These are phyloP conservation scores for Kryptolebias marmoratus DNA, from an alignment of 2,113 vertebrate genomes.

Conservation along the genomic window DNA sequence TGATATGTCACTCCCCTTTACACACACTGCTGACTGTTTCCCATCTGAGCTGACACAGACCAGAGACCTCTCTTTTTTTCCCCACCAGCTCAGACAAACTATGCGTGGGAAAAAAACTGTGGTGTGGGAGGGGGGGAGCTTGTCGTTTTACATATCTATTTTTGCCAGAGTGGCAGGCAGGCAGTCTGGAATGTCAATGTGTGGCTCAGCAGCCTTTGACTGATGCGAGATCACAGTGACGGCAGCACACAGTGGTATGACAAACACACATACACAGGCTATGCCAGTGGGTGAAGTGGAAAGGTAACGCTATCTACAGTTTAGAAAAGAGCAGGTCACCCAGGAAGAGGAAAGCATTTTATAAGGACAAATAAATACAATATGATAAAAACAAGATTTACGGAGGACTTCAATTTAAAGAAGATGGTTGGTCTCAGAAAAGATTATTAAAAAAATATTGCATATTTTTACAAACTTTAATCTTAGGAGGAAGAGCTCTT, in stretches of 20 bases:
- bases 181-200: constrained; percentile 76
- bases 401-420: neutral
- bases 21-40: constrained; percentile 51
- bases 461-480: constrained; percentile 9
- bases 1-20: constrained; percentile 43
- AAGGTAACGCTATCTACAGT: constrained; percentile 39
- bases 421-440: neutral
- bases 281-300: constrained; percentile 47
- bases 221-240: constrained; percentile 75
- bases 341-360: constrained; percentile 40
- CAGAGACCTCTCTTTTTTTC: constrained; percentile 50
- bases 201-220: constrained; percentile 69
- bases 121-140: constrained; percentile 44
- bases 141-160: constrained; percentile 81
- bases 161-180: constrained; percentile 70
- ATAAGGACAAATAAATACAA: constrained; percentile 19
- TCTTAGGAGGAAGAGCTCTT: neutral
- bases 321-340: constrained; percentile 65
- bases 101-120: constrained; percentile 66
- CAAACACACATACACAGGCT: constrained; percentile 48
- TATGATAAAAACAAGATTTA: constrained; percentile 1
- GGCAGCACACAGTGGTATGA: constrained; percentile 52
- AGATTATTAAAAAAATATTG: neutral
- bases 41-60: constrained; percentile 62
- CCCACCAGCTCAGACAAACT: constrained; percentile 63